Base-by-base conservation (phyloP, 64 coral and sea anemone species). In the Acropora tenuis region DNA sequence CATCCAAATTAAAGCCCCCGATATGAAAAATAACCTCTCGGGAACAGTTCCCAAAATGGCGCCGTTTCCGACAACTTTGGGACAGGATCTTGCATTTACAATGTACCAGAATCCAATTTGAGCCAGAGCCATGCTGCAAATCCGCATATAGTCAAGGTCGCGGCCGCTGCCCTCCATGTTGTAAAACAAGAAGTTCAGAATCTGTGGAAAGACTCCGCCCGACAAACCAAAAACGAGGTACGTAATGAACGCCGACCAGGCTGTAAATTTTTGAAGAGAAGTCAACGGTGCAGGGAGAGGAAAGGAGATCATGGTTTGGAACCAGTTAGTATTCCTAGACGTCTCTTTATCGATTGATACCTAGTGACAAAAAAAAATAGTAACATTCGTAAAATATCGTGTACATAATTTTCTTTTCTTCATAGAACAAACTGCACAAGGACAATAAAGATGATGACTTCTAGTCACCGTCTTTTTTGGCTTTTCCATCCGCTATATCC, bases 91-190 rank as follows among this genome's bases (percentile, higher is more conserved):
- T 52, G 61, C 89, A 11, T 16, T 74, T 0, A 75, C 78, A 47
- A 91, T 18, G 50, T 91, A 91, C 5, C 73, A 8, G 30, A 91
- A 82, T 5, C 89, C 89, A 19, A 91, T 83, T 13, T 84, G 66
- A 83, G 69, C 10, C n/a, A 91, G 63, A 18, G 10, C 6, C 0
- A 47, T 16, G 50, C 89, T 45, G 48, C 15, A 20, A 5, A 91
- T 17, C 15, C 68, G 65, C 6, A 60, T 41, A 17, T 91, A 84
- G 0, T 20, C 69, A n/a, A 50, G 41, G 60, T 60, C 60, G 10
- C 48, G 20, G 43, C 89, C 67, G 47, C 17, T 66, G 1, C 66
- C 18, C 20, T 79, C 40, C 75, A 89, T 89, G 53, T 63, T 40
- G 65, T 68, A 49, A 11, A 89, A 16, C 8, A 19, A 41, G 50